Percentiles rank a stretch among this genome's conserved stretches.
Conservation (phyloP, 1,140 invertebrate species). For the Whitmania pigra region DNA sequence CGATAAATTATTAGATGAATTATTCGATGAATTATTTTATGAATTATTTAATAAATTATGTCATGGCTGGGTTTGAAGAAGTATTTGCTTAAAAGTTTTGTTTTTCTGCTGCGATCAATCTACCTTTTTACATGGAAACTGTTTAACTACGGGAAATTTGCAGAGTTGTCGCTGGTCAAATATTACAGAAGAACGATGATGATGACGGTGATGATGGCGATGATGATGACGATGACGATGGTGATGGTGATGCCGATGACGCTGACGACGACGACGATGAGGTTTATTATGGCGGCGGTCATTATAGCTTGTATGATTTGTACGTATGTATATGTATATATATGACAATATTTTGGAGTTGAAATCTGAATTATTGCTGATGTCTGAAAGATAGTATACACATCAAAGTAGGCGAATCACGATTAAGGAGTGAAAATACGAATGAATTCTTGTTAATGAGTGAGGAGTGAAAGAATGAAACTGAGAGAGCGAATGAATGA, state of each 20-base stretch:
- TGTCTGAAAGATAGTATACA: too few relatives aligned
- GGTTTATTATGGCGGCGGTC: not conserved
- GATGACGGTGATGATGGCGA: not conserved
- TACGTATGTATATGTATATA: too few relatives aligned
- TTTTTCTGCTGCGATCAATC: too few relatives aligned
- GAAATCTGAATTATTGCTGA: too few relatives aligned
- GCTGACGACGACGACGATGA: conserved; percentile 2
- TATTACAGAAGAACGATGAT: not conserved
- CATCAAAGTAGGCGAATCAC: too few relatives aligned
- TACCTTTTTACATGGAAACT: not conserved
- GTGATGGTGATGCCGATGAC: not conserved
- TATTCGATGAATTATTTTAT: not conserved
- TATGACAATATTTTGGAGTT: too few relatives aligned
- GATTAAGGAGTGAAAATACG: not conserved
- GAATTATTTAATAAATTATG: not conserved
- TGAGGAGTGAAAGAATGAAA: not conserved
- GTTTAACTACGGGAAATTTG: not conserved
- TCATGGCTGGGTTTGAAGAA: too few relatives aligned
- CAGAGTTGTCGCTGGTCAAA: not conserved
- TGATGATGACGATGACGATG: conserved; percentile 1
- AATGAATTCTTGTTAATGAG: not conserved
- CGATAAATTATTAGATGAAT: not conserved
- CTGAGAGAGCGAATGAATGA: not conserved
- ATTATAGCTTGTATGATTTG: too few relatives aligned
- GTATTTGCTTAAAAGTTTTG: too few relatives aligned